Conservation (phyloP, 2,113 vertebrate genomes). For the Psittacula cyanocephala region DNA sequence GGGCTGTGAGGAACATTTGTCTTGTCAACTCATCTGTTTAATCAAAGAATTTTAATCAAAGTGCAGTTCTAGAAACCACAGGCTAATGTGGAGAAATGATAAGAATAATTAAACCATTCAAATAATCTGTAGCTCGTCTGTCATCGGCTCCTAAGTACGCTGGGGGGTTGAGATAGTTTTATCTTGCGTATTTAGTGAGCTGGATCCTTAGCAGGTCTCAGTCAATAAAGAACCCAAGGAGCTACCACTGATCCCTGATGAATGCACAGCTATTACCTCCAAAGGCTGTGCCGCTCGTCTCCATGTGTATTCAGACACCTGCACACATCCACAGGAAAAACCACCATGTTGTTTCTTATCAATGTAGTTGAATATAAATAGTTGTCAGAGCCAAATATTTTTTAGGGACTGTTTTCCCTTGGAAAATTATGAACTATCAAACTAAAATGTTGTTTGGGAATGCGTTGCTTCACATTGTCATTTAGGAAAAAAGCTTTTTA, state of each 20-base stretch:
- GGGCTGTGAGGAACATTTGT: neutral
- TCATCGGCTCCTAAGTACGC: neutral
- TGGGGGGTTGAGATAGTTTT: neutral
- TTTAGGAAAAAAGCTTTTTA: neutral
- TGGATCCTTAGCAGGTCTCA: neutral
- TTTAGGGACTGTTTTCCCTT: neutral
- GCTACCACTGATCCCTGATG: neutral
- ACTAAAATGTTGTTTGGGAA: neutral
- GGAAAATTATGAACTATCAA: neutral
- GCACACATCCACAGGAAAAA: neutral
- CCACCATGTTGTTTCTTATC: neutral
- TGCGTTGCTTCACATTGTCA: neutral
- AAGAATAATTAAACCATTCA: conserved; percentile 37
- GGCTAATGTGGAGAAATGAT: neutral
- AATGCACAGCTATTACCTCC: neutral
- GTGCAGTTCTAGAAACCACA: conserved; percentile 16
- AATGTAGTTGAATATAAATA: neutral
- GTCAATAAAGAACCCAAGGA: neutral
- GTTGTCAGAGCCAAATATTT: neutral
- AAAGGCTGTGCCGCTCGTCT: neutral
- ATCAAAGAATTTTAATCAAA: conserved; percentile 40
- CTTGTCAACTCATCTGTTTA: neutral
- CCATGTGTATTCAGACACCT: neutral
- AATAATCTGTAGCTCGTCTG: neutral
- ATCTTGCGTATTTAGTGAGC: neutral